Conservation (phyloP, 2,113 vertebrate species). For the Aegithalos caudatus region DNA sequence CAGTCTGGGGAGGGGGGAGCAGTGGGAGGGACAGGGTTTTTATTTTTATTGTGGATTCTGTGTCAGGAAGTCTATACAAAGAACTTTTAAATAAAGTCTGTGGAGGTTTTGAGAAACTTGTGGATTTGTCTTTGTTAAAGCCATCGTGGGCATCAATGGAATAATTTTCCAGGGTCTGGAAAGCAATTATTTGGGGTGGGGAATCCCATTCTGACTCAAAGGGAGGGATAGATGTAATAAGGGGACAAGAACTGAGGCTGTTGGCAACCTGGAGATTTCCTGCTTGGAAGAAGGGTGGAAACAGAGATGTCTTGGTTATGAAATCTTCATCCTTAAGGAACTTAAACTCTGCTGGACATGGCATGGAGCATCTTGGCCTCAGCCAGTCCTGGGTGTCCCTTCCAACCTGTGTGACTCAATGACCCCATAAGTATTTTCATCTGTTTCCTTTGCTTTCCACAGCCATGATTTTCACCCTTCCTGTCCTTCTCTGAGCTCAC, state of each 20-base stretch:
- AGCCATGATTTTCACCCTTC: not conserved
- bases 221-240: not conserved
- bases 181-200: not conserved
- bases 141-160: not conserved
- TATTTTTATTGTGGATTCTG: slow-evolving; percentile 73
- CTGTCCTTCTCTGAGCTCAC: not conserved
- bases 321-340: not conserved
- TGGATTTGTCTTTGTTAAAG: not conserved
- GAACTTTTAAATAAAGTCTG: slow-evolving; percentile 82
- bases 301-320: not conserved
- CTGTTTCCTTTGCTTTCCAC: not conserved
- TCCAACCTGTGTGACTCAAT: not conserved
- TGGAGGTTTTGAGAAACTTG: slow-evolving; percentile 54
- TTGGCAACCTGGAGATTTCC: not conserved
- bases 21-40: not conserved
- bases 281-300: not conserved
- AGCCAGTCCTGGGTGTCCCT: not conserved
- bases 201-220: not conserved
- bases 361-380: not conserved
- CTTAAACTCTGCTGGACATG: not conserved
- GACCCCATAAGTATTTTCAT: not conserved
- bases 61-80: slow-evolving; percentile 77
- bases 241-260: not conserved
- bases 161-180: not conserved
- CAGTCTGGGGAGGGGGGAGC: not conserved